Evolutionary conservation across 2,797 vertebrate species (phyloP), one percentile per base, ranked within the genome.

Genomic region (Phaenicophaeus curvirostris): DNA sequence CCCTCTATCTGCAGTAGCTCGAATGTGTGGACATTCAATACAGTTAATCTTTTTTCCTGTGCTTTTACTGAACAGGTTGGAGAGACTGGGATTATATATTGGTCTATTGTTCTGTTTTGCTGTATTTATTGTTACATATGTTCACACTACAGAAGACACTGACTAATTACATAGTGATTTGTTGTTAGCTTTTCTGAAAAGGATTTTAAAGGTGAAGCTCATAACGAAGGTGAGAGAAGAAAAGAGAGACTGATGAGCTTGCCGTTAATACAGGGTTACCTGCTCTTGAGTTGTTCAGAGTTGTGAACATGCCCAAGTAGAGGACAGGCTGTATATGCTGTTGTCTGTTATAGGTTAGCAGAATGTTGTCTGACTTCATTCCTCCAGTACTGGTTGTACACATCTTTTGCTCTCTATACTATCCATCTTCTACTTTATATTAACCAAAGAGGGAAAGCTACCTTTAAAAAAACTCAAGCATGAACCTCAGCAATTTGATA

Each of bases 141-240:
- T 85, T 16, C 84, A 18, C 14, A 82, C 25, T 44, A 28, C 10
- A 18, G 17, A 77, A 71, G 31, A 39, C 11, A 21, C 5, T 35
- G 44, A 13, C 37, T 72, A 46, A 20, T 46, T 76, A 67, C 24
- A 35, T 42, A 1, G 18, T 35, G 57, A 59, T n/a, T n/a, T 85
- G 50, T 50, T 85, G 11, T 66, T 73, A 57, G 20, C 1, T 31
- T 72, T 54, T 71, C 57, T 74, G 31, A 42, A 30, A 71, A 48
- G 8, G 6, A 51, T 87, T 93, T 78, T 63, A 48, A 71, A 65
- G 13, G 1, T 30, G 31, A 11, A 12, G 3, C 8, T 90, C 0
- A 0, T 14, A 19, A 5, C 0, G 0, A 75, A 77, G 4, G 8
- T 68, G 18, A 68, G 16, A 44, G 42, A 51, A 69, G 15, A 7